Evolutionary conservation across 2,113 vertebrate species (phyloP).

Genomic region (Actenoides hombroni): DNA sequence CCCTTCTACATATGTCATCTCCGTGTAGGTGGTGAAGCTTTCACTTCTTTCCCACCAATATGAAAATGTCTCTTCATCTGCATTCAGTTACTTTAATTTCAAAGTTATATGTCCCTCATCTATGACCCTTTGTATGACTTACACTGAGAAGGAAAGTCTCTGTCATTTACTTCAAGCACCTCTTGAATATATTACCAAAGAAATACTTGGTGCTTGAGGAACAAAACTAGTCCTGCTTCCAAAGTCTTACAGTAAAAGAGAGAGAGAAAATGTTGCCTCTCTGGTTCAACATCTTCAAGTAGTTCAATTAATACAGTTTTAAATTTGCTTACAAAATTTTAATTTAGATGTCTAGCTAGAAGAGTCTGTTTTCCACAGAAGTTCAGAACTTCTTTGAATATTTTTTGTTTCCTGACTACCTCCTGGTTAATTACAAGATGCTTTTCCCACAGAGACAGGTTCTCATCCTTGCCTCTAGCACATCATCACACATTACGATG

Average conservation of each 20-base stretch:
- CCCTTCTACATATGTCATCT: background rate
- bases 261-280: background rate
- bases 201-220: background rate
- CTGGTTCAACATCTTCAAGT: background rate
- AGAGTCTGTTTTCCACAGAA: background rate
- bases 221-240: background rate
- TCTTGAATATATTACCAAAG: background rate
- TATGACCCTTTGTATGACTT: background rate
- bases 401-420: background rate
- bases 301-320: background rate
- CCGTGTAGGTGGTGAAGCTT: background rate
- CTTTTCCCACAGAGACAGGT: background rate
- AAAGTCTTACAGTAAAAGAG: background rate
- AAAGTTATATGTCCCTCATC: background rate
- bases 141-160: background rate
- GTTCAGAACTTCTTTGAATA: background rate
- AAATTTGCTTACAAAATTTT: background rate
- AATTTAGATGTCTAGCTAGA: background rate
- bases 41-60: background rate
- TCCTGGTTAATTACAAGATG: conserved; percentile 25
- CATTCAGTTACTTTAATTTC: background rate
- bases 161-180: background rate
- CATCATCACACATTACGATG: background rate
- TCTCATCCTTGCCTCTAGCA: background rate
- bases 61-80: background rate